Percentiles rank a stretch among this genome's conserved stretches.
These are phyloP conservation scores for Cetoscarus ocellatus DNA, from an alignment of 2,797 vertebrate species.

Conservation along the genomic window DNA sequence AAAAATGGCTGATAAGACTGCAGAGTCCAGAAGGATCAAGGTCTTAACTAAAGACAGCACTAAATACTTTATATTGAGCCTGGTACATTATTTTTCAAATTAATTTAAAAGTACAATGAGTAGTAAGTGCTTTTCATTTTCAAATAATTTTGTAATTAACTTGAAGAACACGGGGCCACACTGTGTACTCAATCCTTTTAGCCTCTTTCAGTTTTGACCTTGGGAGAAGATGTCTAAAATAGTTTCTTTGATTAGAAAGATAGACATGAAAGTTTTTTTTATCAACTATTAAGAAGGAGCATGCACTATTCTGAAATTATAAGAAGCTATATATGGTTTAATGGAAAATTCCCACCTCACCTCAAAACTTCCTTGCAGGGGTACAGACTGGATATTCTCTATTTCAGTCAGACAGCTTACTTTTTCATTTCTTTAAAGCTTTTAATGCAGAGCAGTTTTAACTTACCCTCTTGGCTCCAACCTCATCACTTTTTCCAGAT, in stretches of 20 bases:
- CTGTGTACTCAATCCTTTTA: neutral
- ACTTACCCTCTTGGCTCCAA: too few species aligned
- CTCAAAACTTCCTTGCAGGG: too few species aligned
- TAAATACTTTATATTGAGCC: conserved; percentile 3
- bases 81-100: neutral
- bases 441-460: too few species aligned
- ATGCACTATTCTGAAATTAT: neutral
- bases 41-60: neutral
- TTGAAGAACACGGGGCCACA: neutral
- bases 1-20: conserved; percentile 3
- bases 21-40: conserved; percentile 5
- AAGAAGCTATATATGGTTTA: neutral
- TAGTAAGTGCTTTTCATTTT: conserved; percentile 6
- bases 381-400: too few species aligned
- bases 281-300: neutral
- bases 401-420: too few species aligned
- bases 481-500: too few species aligned
- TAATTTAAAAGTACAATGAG: conserved; percentile 1
- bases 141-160: conserved; percentile 9
- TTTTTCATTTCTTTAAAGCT: too few species aligned
- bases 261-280: conserved; percentile 1
- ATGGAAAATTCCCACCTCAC: too few species aligned
- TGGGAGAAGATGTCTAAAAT: conserved; percentile 4
- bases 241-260: neutral
- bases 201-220: conserved; percentile 13